Base-by-base conservation (phyloP, 2,113 vertebrate genomes). In the Proteles cristata region DNA sequence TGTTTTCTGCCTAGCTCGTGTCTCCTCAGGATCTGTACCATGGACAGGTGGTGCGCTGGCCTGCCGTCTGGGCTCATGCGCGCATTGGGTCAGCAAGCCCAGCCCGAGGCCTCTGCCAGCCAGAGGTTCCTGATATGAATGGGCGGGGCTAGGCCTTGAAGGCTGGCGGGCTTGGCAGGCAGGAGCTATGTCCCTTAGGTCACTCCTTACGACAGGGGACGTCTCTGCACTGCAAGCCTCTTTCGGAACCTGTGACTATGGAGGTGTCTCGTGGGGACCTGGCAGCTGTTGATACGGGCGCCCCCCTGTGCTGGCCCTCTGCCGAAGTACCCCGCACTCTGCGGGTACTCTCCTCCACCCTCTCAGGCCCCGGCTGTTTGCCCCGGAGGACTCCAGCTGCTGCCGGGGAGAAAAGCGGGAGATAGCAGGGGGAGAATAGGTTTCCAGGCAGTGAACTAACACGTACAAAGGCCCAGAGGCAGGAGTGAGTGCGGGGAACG, bases 401-500 rank as follows among this genome's bases (percentile, higher is more conserved):
- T 2, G 31, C n/a, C 23, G 6, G n/a, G 26, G 35, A 43, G 71
- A 71, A 53, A n/a, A 71, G 79, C 17, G 58, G 10, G 23, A 71
- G 90, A 65, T 19, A 12, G 16, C 12, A 15, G 71, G 15, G 55
- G 5, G 45, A 85, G n/a, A 19, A 39, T 26, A 19, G 28, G 45
- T 14, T n/a, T 68, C 61, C 17, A 39, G 58, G 58, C 26, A 15
- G 33, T 39, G 25, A n/a, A 17, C 45, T 35, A 53, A 58, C 14
- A 80, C 14, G 25, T 53, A 4, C 79, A n/a, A 21, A 84, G 76
- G 77, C 92, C 80, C 73, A 65, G 63, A 26, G 55, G 71, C 77
- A 69, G 68, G 58, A 35, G 33, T 0, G 1, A 69, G 25, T 4
- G 0, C n/a, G 25, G 14, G n/a, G 35, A 12, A 3, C 31, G 45